Evolutionary conservation across 2,113 vertebrate species (phyloP), one percentile per base, ranked within the genome.

Genomic region (Clarias batrachus): DNA sequence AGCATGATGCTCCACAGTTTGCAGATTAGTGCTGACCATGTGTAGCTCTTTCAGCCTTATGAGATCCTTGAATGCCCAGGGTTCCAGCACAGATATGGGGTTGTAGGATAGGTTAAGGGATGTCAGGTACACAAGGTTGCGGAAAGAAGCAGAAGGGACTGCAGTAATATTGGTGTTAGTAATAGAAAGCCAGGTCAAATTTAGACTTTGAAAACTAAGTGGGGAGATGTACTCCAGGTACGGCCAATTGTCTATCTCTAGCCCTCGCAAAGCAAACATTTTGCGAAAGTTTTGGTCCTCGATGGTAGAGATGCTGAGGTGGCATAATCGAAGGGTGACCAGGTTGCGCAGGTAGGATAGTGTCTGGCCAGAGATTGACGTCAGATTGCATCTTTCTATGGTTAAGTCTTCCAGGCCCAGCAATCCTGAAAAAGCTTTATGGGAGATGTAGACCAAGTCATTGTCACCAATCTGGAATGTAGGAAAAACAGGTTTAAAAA

Each of bases 381-480:
- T 99, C 92, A 99, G 94, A 93, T 99, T 99, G 93, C 98, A 99
- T 73, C 93, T 96, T 92, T 97, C 97, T 4, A 99, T 95, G 56
- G 96, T 97, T 89, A 99, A 93, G 90, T 98, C 96, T 68, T 97
- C 96, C 48, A 99, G 94, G 0, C 96, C 95, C 2, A 97, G 91
- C 89, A 99, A 92, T 41, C 98, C 98, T 0, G 95, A 96, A 91
- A 99, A 99, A 56, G 98, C 98, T 60, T 97, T 95, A 11, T 97
- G 97, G 19, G 98, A 97, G 91, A 99, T 97, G 93, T 98, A 99
- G 89, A 99, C 97, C 94, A 99, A 91, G 92, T 99, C 97, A 0
- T 99, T 99, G 93, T 99, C 97, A 0, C 97, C 98, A 85, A 90
- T 88, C 90, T 90, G 71, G 4, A 65, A 17, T 25, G 54, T 56